These are phyloP conservation scores for Chrysochloris asiatica DNA, from an alignment of 2,113 vertebrate species.

Conservation along the genomic window DNA sequence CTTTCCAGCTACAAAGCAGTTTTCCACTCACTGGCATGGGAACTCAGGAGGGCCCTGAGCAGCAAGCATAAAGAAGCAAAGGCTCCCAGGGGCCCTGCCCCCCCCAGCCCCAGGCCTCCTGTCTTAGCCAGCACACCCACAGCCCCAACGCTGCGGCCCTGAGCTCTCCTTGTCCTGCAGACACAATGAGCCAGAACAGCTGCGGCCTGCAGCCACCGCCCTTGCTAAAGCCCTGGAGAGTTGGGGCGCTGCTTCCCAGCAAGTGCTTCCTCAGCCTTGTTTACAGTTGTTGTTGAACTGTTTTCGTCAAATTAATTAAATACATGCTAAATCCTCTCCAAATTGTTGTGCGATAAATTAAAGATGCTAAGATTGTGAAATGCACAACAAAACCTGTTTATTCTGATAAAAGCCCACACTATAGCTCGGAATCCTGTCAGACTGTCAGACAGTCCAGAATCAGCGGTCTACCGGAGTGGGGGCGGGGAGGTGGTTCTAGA, in stretches of 20 bases:
- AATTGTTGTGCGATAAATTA: conserved; percentile 71
- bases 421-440: rapidly evolving
- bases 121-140: too few species aligned
- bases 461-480: too few species aligned
- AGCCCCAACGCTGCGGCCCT: not conserved
- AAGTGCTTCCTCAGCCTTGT: conserved; percentile 48
- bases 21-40: too few species aligned
- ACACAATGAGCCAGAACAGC: rapidly evolving
- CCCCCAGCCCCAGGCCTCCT: not conserved
- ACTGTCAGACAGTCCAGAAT: rapidly evolving
- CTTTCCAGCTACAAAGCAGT: not conserved
- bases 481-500: too few species aligned
- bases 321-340: conserved; percentile 72
- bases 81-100: not conserved
- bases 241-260: rapidly evolving
- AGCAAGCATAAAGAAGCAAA: not conserved
- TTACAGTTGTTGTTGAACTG: conserved; percentile 73
- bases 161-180: not conserved
- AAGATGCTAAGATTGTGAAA: conserved; percentile 65
- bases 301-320: conserved; percentile 80
- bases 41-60: rapidly evolving
- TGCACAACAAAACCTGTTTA: conserved; percentile 65
- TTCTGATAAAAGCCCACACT: not conserved
- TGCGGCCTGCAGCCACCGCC: rapidly evolving
- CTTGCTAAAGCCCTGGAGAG: not conserved